Evolutionary conservation across 1,140 invertebrate species (phyloP), one percentile per base, ranked within the genome.

Genomic region (Rhyzopertha dominica): DNA sequence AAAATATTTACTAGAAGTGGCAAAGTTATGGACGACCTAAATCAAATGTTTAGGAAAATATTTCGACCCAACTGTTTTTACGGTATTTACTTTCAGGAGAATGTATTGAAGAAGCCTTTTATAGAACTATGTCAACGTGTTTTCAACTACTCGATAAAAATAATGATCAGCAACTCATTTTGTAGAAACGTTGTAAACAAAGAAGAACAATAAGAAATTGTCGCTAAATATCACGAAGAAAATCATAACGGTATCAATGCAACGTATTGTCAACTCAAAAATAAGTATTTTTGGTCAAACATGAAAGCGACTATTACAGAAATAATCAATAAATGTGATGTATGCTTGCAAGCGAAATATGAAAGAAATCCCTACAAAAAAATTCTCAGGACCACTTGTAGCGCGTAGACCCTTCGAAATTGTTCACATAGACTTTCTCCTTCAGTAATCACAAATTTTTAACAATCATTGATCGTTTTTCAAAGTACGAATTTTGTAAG

Each of bases 241-340:
- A 37, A 37, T 23, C 20, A 37, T 22, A 37, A 22, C 13, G 35
- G 35, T 4, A 37, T 37, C 3, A 37, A 20, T 37, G 35, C 22
- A 37, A 37, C 35, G 2, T n/a, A 5, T 23, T 9, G 14, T 37
- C 17, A 37, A 9, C n/a, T 37, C 3, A 22, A 19, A 20, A 7
- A 7, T 23, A 37, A 37, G 12, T 35, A 17, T n/a, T 18, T 23
- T 13, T 37, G 35, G 35, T 23, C 35, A 19, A 13, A 37, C 14
- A 37, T 37, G 18, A 37, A 37, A n/a, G 24, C 20, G 5, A 22
- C 10, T 23, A 37, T 37, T 23, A 37, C 22, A 12, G 13, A 37
- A 22, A 37, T 37, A 3, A 37, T 37, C 4, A 37, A 37, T n/a
- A n/a, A n/a, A n/a, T n/a, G n/a, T n/a, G n/a, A n/a, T n/a, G n/a